Evolutionary conservation across 92 coral and sea anemone genomes (phyloP).

Genomic region (Epizoanthus rinbou): DNA sequence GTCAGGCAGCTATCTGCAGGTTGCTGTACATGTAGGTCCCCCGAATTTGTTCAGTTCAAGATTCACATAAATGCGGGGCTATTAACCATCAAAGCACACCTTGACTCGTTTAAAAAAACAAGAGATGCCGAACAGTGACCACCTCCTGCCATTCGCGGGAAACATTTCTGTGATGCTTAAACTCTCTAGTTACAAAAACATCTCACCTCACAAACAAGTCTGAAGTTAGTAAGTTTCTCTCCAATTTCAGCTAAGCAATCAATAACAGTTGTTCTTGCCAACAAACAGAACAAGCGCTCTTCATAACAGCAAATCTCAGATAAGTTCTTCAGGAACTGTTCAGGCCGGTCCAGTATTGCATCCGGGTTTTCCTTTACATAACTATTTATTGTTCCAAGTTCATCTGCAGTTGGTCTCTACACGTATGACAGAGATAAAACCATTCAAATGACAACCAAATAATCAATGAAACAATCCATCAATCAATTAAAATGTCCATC

Average conservation of each 20-base stretch:
- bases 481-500: no score
- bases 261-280: conserved; percentile 69
- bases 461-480: not conserved
- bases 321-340: conserved; percentile 75
- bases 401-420: conserved; percentile 84
- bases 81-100: no score
- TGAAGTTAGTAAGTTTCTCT: conserved; percentile 77
- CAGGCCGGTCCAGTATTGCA: conserved; percentile 84
- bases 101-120: no score
- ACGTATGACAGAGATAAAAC: not conserved
- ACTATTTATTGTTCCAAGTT: conserved; percentile 57
- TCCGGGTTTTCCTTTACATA: conserved; percentile 69
- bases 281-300: conserved; percentile 81
- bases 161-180: no score
- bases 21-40: no score
- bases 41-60: no score
- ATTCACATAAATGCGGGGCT: no score
- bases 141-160: no score
- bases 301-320: conserved; percentile 84
- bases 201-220: conserved; percentile 86
- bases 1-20: no score
- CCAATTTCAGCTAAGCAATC: conserved; percentile 81
- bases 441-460: not conserved
- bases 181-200: no score
- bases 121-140: no score